Evolutionary conservation across 2,888 invertebrate species (phyloP).

Genomic region (Monochamus alternatus): DNA sequence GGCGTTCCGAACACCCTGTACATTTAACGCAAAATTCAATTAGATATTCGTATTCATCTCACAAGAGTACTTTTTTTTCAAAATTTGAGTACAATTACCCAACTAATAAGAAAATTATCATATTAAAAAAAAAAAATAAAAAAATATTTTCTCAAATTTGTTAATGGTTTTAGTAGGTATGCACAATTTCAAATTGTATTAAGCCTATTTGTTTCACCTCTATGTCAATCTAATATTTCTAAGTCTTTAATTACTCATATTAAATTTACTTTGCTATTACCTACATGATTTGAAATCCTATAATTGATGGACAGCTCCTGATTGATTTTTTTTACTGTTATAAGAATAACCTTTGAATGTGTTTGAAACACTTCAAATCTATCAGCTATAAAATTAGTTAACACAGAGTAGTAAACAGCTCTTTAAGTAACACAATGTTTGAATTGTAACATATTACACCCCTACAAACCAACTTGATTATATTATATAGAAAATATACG

Average conservation of each 20-base stretch:
- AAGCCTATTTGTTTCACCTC: not conserved
- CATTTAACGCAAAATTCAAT: too few species aligned
- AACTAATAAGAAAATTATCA: too few species aligned
- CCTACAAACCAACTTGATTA: too few species aligned
- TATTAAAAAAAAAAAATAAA: too few species aligned
- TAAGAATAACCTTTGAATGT: not conserved
- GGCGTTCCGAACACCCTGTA: too few species aligned
- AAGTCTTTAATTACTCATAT: not conserved
- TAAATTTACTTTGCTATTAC: not conserved
- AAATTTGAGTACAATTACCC: too few species aligned
- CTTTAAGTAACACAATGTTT: not conserved
- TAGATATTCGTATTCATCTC: too few species aligned
- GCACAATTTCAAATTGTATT: not conserved
- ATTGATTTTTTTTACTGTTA: not conserved
- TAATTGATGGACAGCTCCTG: slow-evolving; percentile 1
- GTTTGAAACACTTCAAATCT: not conserved
- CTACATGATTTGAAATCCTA: not conserved
- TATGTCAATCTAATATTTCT: not conserved
- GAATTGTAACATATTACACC: too few species aligned
- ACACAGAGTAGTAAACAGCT: not conserved
- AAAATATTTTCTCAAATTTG: too few species aligned
- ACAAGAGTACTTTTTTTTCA: too few species aligned
- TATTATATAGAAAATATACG: not conserved
- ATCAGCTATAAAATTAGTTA: not conserved
- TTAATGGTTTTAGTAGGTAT: not conserved